phyloP scores from a whole-genome alignment of 2,888 invertebrate species.

The Polyommatus iphigenia region DNA sequence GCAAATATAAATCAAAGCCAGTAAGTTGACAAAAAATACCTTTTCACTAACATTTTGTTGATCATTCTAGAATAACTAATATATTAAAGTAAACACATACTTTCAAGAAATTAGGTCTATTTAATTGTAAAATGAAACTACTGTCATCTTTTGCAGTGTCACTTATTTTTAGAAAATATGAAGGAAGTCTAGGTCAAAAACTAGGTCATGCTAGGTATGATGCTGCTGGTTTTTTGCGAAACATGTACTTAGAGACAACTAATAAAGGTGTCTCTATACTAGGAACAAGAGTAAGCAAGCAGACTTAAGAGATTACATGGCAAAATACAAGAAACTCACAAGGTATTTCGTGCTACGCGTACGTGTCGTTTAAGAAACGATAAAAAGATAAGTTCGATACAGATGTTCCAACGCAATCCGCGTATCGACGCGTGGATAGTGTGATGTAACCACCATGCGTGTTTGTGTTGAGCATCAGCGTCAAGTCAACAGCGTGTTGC shows the following conservation, averaged over 20 bases:
- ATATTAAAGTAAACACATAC: not conserved
- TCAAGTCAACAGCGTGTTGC: conserved; percentile 80
- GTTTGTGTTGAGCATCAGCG: conserved; percentile 75
- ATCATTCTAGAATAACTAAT: not conserved
- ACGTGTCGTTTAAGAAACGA: not conserved
- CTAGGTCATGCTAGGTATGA: conserved; percentile 66
- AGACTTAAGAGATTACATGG: not conserved
- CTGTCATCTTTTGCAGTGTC: conserved; percentile 51
- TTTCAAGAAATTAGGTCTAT: not conserved
- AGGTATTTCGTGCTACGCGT: not conserved
- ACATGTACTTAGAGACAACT: not conserved
- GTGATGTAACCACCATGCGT: conserved; percentile 77
- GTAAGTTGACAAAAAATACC: conserved; percentile 6
- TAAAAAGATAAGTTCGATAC: conserved; percentile 41
- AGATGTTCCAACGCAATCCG: conserved; percentile 42
- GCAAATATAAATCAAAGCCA: not conserved
- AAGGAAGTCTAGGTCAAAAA: conserved; percentile 62
- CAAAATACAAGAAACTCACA: conserved; percentile 17
- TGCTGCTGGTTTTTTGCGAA: conserved; percentile 2
- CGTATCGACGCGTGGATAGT: conserved; percentile 53
- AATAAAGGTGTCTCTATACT: not conserved
- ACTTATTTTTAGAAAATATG: conserved; percentile 65
- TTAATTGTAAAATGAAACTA: not conserved
- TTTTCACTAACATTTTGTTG: not conserved
- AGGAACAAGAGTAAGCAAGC: not conserved